Percentiles rank a stretch among this genome's conserved stretches.
These are phyloP conservation scores for Nothobranchius kuhntae DNA, from an alignment of 2,113 vertebrate species.

Conservation along the genomic window DNA sequence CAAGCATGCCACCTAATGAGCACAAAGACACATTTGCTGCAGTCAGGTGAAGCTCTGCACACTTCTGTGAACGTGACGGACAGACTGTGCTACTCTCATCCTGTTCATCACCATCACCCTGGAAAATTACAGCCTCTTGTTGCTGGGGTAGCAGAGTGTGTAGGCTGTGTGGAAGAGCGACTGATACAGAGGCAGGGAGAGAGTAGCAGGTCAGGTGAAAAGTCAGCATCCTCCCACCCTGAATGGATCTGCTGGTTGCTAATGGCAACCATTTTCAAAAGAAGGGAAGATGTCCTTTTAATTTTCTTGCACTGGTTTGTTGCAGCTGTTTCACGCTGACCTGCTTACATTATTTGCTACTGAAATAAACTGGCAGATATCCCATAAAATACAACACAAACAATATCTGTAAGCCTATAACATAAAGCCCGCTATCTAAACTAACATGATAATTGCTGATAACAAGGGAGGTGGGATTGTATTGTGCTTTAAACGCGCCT, in stretches of 20 bases:
- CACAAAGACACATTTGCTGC: background rate
- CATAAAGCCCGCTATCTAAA: background rate
- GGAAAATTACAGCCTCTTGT: background rate
- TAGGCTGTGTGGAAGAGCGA: slow-evolving; percentile 9
- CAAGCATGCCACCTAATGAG: background rate
- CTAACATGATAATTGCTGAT: too few relatives aligned
- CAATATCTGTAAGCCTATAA: background rate
- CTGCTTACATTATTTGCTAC: background rate
- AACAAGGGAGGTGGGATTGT: background rate
- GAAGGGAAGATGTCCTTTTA: slow-evolving; percentile 2
- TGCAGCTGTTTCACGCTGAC: background rate
- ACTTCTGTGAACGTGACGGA: slow-evolving; percentile 3
- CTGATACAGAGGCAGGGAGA: slow-evolving; percentile 25
- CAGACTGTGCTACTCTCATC: slow-evolving; percentile 2
- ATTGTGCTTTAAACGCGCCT: background rate
- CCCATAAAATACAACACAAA: background rate
- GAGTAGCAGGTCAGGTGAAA: background rate
- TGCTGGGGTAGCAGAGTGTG: slow-evolving; percentile 1
- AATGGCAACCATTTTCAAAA: slow-evolving; percentile 20
- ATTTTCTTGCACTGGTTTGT: background rate
- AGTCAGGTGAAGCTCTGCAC: background rate
- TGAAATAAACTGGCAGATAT: too few relatives aligned
- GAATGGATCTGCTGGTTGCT: slow-evolving; percentile 15
- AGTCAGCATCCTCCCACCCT: slow-evolving; percentile 1
- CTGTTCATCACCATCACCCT: background rate